These are phyloP conservation scores for Lucilia sericata DNA, from an alignment of 1,140 invertebrate species.

Conservation along the genomic window DNA sequence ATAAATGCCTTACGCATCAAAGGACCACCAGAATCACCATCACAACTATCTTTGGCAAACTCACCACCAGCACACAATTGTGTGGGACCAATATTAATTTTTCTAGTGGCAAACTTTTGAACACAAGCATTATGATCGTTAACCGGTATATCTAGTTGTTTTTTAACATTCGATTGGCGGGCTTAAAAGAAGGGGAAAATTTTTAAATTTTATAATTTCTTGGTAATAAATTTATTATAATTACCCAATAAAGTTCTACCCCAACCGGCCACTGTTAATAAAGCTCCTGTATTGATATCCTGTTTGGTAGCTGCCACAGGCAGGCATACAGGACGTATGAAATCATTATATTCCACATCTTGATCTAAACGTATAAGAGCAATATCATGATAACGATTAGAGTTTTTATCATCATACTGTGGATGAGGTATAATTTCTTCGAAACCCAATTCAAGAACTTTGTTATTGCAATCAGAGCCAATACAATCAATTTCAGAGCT, in stretches of 20 bases:
- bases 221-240: background rate
- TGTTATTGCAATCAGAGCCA: constrained; percentile 58
- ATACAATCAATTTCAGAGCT: constrained; percentile 71
- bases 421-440: constrained; percentile 67
- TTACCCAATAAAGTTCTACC: constrained; percentile 72
- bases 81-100: constrained; percentile 52
- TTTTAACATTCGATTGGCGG: constrained; percentile 70
- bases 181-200: constrained; percentile 48
- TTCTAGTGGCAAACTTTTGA: constrained; percentile 67
- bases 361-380: constrained; percentile 79
- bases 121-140: constrained; percentile 69
- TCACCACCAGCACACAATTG: constrained; percentile 78
- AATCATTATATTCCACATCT: constrained; percentile 78
- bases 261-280: constrained; percentile 78
- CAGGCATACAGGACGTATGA: constrained; percentile 82
- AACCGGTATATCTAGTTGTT: constrained; percentile 71
- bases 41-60: constrained; percentile 76
- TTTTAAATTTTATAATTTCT: background rate
- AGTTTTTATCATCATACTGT: constrained; percentile 55
- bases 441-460: constrained; percentile 58
- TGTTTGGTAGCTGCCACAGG: constrained; percentile 67
- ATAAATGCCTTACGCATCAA: constrained; percentile 73
- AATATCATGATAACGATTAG: constrained; percentile 74
- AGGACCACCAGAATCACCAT: constrained; percentile 83
- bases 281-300: constrained; percentile 60